Base-by-base conservation (phyloP, 2,797 vertebrate species). In the Merluccius polli region DNA sequence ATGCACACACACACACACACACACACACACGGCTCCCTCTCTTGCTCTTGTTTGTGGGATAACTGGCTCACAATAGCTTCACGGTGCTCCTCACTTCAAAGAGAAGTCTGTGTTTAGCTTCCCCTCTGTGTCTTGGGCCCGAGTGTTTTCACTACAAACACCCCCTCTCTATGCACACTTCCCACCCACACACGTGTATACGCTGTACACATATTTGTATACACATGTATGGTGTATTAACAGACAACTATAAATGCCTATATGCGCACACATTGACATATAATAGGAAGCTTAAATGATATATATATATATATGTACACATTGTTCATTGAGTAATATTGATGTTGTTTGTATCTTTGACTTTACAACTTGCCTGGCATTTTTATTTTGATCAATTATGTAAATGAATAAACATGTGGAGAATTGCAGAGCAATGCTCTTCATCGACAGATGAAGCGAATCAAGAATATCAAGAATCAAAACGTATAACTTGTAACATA, bases 71-170 rank as follows among this genome's bases (percentile, higher is more conserved):
- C 88, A 91, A 89, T 86, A 82, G 87, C 76, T 1, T 78, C 71
- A 81, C 72, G 75, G 78, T 72, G 84, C 48, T 74, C 81, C 36
- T 16, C 15, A 87, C 92, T 89, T 91, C 90, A 93, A 92, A 93
- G 89, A 78, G 74, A 75, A 72, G 86, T 77, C 82, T 86, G 85
- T 89, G 89, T 92, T 92, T 87, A 59, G 82, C 77, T 92, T 92
- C 88, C 88, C 90, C 85, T 87, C 86, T 85, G 84, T 85, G 85
- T 91, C 87, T 87, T 90, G 85, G 84, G 84, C 83, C 84, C 78
- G 69, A 70, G 85, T 92, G 88, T 90, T 89, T 90, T 88, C 83
- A 90, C 75, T 87, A 84, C 85, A 91, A 90, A 90, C 88, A 90
- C 65, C 35, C 78, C 74, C 24, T 71, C 74, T 81, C 86, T 78